Base-by-base conservation (phyloP, 2,888 invertebrate genomes). In the Parapristionchus giblindavisi region DNA sequence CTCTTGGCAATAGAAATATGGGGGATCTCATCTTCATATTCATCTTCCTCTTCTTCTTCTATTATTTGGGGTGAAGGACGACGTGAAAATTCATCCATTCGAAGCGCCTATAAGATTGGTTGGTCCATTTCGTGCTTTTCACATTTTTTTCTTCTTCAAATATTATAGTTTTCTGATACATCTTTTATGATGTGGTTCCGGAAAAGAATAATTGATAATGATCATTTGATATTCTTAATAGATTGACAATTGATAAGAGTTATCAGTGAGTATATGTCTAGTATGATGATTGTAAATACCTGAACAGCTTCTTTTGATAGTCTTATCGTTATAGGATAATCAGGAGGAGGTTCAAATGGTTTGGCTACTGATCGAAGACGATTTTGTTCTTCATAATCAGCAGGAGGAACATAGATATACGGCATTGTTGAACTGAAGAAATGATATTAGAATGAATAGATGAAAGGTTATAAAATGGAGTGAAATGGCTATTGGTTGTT, bases 1-100 rank as follows among this genome's bases (percentile, higher is more conserved):
- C 70, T 36, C 38, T 56, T 71, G 38, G 17, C 6, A 40, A 54
- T 56, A 40, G 70, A 56, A 3, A 56, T 32, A n/a, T 52, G n/a
- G 27, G 56, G 56, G 17, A 56, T 11, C 2, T 71, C 70, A 29
- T 71, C 70, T 27, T 70, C 70, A 29, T 71, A 54, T 27, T 70
- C 70, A n/a, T 56, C 56, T n/a, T 71, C 70, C 29, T 71, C 68
- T 17, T 68, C 68, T 27, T 68, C 68, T 52, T 68, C 68, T n/a
- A 68, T 36, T 34, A 52, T 68, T n/a, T 52, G 51, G 21, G 68
- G 51, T 11, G 36, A 2, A 21, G 68, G 48, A 34, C 36, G 34
- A 34, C 38, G 48, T 32, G 38, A 48, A 6, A 32, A 38, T 34
- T 32, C 38, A 52, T 68, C 68, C 68, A 68, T 34, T 51, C 68